Evolutionary conservation across 2,888 invertebrate species (phyloP), one percentile per base, ranked within the genome.

Genomic region (Argyresthia goedartella): DNA sequence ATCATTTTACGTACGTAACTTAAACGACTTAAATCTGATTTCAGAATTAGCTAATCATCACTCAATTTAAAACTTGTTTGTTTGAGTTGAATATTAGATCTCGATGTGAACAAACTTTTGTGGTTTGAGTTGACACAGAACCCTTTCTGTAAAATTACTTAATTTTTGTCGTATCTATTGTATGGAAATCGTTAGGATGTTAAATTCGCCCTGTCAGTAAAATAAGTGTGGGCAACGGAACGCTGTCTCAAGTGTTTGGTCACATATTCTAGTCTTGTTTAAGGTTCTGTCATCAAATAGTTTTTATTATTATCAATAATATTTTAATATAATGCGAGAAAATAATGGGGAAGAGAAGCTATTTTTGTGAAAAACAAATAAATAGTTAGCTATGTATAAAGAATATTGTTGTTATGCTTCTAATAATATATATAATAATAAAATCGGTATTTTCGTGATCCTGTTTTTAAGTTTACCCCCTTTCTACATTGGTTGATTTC

Each of bases 231-330:
- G 25, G n/a, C n/a, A n/a, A n/a, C 25, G 2, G 25, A 25, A 25
- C 3, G 25, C 25, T 25, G 25, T 25, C 25, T 25, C 25, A 25
- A 4, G 34, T 34, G n/a, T n/a, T 33, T 49, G 49, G 49, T 49
- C 33, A 14, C 50, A 47, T 34, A 50, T 56, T 79, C 79, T 81
- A 81, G 79, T 79, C 77, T 75, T 70, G 63, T 61, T 69, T 69
- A 72, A 59, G 73, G 75, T 76, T 78, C 78, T 77, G 79, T 80
- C 77, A 73, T 64, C 67, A 70, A 73, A 64, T 16, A 25, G 25
- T 25, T 25, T 25, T 25, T 25, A 25, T 25, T 25, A 25, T 25
- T 25, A 25, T 4, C 6, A 25, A 25, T 25, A 46, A 33, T 33
- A 33, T n/a, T 11, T 46, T n/a, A 34, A 33, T 25, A 46, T n/a